These are phyloP conservation scores for Pogonomyrmex californicus DNA, from an alignment of 1,140 invertebrate genomes.

Conservation along the genomic window DNA sequence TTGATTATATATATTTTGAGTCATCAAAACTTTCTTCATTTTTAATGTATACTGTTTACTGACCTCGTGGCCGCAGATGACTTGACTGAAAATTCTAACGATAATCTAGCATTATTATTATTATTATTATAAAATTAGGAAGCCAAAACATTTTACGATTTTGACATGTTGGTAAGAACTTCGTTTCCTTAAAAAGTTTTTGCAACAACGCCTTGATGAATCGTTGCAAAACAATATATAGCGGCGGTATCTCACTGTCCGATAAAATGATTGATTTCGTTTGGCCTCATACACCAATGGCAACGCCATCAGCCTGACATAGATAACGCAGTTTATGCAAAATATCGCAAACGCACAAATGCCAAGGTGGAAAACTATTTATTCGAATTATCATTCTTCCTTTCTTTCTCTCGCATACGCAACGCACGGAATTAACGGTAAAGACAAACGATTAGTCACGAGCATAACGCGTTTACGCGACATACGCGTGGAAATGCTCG, in stretches of 20 bases:
- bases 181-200: slow-evolving; percentile 32
- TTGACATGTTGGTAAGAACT: slow-evolving; percentile 12
- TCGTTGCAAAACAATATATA: slow-evolving; percentile 46
- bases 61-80: not conserved
- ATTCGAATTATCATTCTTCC: slow-evolving; percentile 54
- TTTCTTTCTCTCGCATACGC: not conserved
- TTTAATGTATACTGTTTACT: not conserved
- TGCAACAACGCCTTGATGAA: slow-evolving; percentile 43
- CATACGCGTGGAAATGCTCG: slow-evolving; percentile 56
- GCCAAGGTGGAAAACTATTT: slow-evolving; percentile 57
- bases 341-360: slow-evolving; percentile 49
- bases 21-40: not conserved
- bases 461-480: slow-evolving; percentile 66
- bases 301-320: slow-evolving; percentile 40
- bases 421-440: slow-evolving; percentile 32
- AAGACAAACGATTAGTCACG: slow-evolving; percentile 70
- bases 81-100: slow-evolving; percentile 16
- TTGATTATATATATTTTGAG: not conserved
- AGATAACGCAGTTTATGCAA: slow-evolving; percentile 70
- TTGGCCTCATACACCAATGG: slow-evolving; percentile 20
- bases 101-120: not conserved
- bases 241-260: slow-evolving; percentile 54
- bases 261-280: slow-evolving; percentile 69
- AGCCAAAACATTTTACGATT: not conserved
- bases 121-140: slow-evolving; percentile 5